Evolutionary conservation across 2,888 invertebrate genomes (phyloP).

Genomic region (Rhorus exstirpatorius): DNA sequence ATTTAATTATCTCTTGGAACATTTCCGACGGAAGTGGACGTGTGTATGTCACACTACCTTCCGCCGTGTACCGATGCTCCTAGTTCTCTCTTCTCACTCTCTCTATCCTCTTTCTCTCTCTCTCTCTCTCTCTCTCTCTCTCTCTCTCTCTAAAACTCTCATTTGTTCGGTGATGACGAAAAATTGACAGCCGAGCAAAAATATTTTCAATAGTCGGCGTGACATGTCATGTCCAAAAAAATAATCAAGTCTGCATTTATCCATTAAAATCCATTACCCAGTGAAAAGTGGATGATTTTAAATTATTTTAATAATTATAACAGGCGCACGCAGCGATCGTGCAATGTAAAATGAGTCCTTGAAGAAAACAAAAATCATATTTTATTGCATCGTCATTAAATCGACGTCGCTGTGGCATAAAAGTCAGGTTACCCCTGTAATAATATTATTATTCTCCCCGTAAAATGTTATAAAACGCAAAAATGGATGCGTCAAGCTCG

Average conservation of each 20-base stretch:
- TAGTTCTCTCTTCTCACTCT: not conserved
- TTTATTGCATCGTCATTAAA: not conserved
- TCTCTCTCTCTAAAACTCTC: not conserved
- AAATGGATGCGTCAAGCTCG: constrained; percentile 22
- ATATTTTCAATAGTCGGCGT: not conserved
- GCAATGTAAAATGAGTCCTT: not conserved
- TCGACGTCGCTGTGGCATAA: not conserved
- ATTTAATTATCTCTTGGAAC: constrained; percentile 77
- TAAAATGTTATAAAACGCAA: constrained; percentile 3
- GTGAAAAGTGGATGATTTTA: no score
- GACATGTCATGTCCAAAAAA: constrained; percentile 4
- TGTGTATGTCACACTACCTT: constrained; percentile 64
- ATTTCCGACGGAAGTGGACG: constrained; percentile 75
- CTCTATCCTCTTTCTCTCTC: not conserved
- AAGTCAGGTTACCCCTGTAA: not conserved
- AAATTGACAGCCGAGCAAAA: constrained; percentile 30
- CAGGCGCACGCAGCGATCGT: not conserved
- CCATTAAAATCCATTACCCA: not conserved
- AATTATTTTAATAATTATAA: no score
- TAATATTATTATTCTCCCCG: constrained; percentile 15
- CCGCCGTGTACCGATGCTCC: constrained; percentile 49
- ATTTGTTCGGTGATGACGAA: constrained; percentile 18
- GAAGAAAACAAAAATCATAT: not conserved
- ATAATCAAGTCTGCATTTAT: constrained; percentile 9
- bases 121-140: constrained; percentile 6